Conservation (phyloP, 1,140 invertebrate species). For the Heliothis subflexa region DNA sequence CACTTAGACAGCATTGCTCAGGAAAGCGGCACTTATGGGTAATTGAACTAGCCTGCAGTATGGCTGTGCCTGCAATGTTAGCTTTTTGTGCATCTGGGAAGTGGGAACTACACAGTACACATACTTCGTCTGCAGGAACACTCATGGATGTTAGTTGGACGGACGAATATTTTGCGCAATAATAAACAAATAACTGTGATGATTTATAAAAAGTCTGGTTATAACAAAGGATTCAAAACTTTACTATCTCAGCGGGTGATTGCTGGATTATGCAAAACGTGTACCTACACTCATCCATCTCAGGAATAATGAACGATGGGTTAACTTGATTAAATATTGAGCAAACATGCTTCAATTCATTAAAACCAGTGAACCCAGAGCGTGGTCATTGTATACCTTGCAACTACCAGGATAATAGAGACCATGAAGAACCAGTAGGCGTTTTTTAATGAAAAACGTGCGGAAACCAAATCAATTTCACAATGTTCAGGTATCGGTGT, state of each 20-base stretch:
- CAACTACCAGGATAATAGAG: background rate
- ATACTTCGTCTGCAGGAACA: background rate
- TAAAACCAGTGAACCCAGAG: too few relatives aligned
- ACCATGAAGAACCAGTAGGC: background rate
- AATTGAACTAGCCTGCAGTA: background rate
- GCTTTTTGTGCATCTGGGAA: background rate
- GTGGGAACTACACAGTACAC: background rate
- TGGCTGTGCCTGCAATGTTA: background rate
- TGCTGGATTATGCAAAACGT: background rate
- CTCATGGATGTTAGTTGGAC: background rate
- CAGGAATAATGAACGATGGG: too few relatives aligned
- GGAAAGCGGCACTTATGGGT: constrained; percentile 14
- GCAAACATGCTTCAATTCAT: too few relatives aligned
- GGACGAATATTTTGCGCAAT: background rate
- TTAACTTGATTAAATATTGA: too few relatives aligned
- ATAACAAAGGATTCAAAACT: too few relatives aligned
- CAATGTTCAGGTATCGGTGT: constrained; percentile 41
- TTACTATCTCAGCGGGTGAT: background rate
- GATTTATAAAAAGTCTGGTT: too few relatives aligned
- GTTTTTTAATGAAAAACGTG: constrained; percentile 32
- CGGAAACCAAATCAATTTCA: constrained; percentile 37
- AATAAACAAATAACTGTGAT: too few relatives aligned
- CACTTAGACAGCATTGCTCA: constrained; percentile 4
- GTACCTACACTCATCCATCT: too few relatives aligned
- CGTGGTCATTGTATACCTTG: too few relatives aligned